phyloP scores from a whole-genome alignment of 2,113 vertebrate genomes.

The Bos javanicus region DNA sequence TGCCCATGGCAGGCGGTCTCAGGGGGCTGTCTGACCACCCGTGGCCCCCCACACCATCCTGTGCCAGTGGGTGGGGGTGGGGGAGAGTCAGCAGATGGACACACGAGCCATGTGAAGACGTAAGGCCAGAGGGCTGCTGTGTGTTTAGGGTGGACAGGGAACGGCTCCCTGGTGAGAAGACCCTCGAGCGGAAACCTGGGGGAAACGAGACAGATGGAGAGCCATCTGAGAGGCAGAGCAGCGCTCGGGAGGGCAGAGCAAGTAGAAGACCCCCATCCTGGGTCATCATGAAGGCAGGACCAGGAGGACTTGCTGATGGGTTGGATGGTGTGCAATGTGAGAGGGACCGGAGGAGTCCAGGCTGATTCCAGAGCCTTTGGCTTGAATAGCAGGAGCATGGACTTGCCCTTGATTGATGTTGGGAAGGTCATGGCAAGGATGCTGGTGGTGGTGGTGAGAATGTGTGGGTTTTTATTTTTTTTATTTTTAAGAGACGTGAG shows the following conservation, averaged over 20 bases:
- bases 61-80: accelerated
- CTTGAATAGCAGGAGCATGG: neutral
- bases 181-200: neutral
- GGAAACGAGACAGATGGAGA: neutral
- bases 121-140: neutral
- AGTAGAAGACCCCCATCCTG: too few relatives aligned
- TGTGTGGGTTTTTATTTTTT: neutral
- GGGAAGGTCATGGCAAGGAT: neutral
- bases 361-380: neutral
- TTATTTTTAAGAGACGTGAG: neutral
- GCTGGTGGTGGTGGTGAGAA: neutral
- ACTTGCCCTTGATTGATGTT: neutral
- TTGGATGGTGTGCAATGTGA: neutral
- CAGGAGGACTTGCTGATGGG: neutral
- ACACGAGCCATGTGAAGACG: neutral
- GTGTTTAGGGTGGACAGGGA: neutral
- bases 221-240: neutral
- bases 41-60: neutral
- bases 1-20: neutral
- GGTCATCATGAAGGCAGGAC: neutral
- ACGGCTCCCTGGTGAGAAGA: neutral
- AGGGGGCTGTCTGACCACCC: neutral
- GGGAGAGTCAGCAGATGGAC: neutral
- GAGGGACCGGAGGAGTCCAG: neutral
- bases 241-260: neutral